Evolutionary conservation across 2,797 vertebrate species (phyloP), one percentile per base, ranked within the genome.

Genomic region (Corythornis leucogaster): DNA sequence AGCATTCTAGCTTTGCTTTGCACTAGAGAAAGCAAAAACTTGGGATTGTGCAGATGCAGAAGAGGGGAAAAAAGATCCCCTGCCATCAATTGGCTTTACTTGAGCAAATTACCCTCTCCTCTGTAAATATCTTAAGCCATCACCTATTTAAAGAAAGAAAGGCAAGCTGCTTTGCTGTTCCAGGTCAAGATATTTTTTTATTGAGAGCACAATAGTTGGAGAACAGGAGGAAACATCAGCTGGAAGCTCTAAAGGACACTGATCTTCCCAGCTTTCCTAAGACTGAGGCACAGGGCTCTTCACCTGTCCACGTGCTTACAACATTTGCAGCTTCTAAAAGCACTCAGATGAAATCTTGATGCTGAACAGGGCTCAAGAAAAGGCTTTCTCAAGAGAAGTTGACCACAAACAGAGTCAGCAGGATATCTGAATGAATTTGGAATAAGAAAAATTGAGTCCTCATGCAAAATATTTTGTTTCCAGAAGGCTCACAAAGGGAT

Each of bases 381-480:
- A 90, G 16, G 26, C 31, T 42, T 69, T 55, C 48, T 70, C 46
- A 75, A 70, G 26, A 70, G 42, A 73, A 9, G 18, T 8, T 91
- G 20, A 90, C 69, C 74, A 79, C 74, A 92, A 89, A 80, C 18
- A 57, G 8, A 26, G 28, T 43, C 74, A 43, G 48, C 43, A 90
- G 74, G 35, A 62, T 68, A 30, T 46, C 22, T 54, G 46, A 92
- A 87, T 38, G 18, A 80, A 75, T 62, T 69, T 70, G 51, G 48
- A 94, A 87, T 38, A 85, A 85, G 80, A 91, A 93, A 87, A 92
- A 85, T 19, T 62, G 51, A 92, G 51, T 76, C 78, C 67, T 93
- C 46, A 59, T 79, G 78, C 54, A 92, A 93, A 94, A 55, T 63
- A 80, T 69, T 75, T 80, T 78, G 69, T 80, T 94, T 89, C 85